phyloP scores from a whole-genome alignment of 2,797 vertebrate species.

The Merluccius polli region DNA sequence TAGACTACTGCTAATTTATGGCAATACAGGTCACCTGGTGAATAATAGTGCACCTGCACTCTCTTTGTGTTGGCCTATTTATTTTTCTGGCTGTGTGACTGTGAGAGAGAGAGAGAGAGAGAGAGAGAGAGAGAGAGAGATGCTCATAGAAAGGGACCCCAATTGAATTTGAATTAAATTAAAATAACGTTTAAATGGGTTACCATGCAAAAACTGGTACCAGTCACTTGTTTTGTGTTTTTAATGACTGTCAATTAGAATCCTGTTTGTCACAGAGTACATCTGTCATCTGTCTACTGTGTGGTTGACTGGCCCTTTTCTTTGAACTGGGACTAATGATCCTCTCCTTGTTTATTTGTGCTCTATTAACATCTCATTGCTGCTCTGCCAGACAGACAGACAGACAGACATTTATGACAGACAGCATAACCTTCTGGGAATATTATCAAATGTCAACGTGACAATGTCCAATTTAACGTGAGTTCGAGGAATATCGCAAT shows the following conservation, averaged over 20 bases:
- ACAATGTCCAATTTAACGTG: not conserved
- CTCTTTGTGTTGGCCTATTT: not conserved
- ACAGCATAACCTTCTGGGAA: slow-evolving; percentile 25
- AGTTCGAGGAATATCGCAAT: slow-evolving; percentile 1
- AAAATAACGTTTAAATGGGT: not conserved
- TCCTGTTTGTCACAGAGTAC: not conserved
- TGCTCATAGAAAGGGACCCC: not conserved
- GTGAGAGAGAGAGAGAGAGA: too few species aligned
- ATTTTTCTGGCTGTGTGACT: too few species aligned
- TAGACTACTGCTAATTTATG: not conserved
- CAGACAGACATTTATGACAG: slow-evolving; percentile 25
- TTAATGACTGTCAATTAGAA: not conserved
- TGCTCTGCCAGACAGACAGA: not conserved
- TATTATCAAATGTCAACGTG: slow-evolving; percentile 4
- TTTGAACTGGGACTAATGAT: not conserved
- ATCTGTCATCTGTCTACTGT: not conserved
- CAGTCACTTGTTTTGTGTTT: not conserved
- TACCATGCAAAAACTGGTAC: not conserved
- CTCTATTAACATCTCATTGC: not conserved
- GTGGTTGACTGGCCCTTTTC: not conserved
- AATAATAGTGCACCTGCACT: not conserved
- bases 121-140: not conserved
- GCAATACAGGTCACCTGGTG: not conserved
- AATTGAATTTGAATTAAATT: not conserved
- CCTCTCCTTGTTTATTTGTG: not conserved